Evolutionary conservation across 2,113 vertebrate species (phyloP).

Genomic region (Oplegnathus fasciatus): DNA sequence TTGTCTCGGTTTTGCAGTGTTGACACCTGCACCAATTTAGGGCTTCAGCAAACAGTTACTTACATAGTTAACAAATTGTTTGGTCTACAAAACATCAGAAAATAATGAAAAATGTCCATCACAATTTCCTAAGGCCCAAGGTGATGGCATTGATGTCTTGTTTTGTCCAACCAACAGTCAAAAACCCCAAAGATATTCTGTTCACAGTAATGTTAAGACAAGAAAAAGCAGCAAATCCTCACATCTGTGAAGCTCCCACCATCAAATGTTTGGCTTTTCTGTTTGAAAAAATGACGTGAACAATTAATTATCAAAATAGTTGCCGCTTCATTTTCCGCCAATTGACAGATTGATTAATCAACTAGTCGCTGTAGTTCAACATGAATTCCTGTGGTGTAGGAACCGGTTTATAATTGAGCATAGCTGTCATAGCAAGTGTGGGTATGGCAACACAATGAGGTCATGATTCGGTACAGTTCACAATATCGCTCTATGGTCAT

Average conservation of each 20-base stretch:
- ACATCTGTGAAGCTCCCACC: neutral
- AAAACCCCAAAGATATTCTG: neutral
- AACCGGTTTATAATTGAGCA: neutral
- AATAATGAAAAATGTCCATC: neutral
- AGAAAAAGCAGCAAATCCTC: neutral
- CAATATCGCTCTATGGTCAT: neutral
- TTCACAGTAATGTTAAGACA: neutral
- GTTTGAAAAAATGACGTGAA: neutral
- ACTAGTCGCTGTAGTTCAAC: neutral
- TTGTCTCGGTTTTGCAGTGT: neutral
- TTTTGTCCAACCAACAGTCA: neutral
- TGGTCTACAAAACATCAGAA: neutral
- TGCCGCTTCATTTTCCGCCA: neutral
- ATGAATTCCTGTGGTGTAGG: neutral
- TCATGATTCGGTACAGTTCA: neutral
- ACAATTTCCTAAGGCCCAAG: neutral
- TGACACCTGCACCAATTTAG: neutral
- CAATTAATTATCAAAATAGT: neutral
- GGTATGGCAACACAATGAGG: neutral
- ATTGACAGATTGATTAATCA: too few relatives aligned
- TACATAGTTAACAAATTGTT: neutral
- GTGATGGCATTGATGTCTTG: neutral
- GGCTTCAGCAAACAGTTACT: neutral
- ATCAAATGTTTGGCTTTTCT: neutral
- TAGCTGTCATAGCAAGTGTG: neutral